Evolutionary conservation across 2,113 vertebrate species (phyloP).

Genomic region (Microcebus murinus): DNA sequence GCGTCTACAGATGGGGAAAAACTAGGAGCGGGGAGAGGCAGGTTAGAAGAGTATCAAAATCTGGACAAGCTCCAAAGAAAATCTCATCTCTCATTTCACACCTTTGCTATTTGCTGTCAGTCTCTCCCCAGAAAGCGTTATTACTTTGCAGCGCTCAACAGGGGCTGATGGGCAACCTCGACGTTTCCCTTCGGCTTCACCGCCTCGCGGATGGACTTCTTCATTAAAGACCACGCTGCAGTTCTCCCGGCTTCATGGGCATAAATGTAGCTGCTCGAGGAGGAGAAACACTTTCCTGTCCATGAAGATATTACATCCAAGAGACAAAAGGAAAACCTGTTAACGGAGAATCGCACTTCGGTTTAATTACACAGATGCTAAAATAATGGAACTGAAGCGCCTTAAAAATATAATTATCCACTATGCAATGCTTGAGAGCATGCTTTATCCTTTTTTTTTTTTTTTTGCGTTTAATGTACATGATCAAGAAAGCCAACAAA

Average conservation of each 20-base stretch:
- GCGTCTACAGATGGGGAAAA: conserved; percentile 78
- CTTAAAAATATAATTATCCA: conserved; percentile 81
- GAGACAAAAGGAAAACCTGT: conserved; percentile 64
- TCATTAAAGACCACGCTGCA: conserved; percentile 64
- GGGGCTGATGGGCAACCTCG: conserved; percentile 35
- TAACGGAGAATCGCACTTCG: conserved; percentile 74
- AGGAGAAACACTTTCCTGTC: conserved; percentile 53
- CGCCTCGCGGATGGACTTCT: conserved; percentile 46
- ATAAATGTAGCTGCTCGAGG: conserved; percentile 73
- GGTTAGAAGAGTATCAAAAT: conserved; percentile 61
- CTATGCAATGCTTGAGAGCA: conserved; percentile 72
- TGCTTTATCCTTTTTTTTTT: conserved; percentile 64
- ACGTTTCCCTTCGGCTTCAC: conserved; percentile 45
- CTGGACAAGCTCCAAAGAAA: conserved; percentile 77
- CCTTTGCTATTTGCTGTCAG: conserved; percentile 71
- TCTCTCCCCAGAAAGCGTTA: conserved; percentile 71
- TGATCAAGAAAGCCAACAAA: conserved; percentile 80
- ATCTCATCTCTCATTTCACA: conserved; percentile 79
- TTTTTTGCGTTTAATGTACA: conserved; percentile 71
- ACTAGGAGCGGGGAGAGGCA: conserved; percentile 53
- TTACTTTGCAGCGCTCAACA: conserved; percentile 51
- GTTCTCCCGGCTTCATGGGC: conserved; percentile 58
- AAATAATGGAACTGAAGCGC: conserved; percentile 75
- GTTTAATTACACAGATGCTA: conserved; percentile 82
- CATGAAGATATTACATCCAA: conserved; percentile 76